These are phyloP conservation scores for Luscinia luscinia DNA, from an alignment of 2,797 vertebrate species.

Conservation along the genomic window DNA sequence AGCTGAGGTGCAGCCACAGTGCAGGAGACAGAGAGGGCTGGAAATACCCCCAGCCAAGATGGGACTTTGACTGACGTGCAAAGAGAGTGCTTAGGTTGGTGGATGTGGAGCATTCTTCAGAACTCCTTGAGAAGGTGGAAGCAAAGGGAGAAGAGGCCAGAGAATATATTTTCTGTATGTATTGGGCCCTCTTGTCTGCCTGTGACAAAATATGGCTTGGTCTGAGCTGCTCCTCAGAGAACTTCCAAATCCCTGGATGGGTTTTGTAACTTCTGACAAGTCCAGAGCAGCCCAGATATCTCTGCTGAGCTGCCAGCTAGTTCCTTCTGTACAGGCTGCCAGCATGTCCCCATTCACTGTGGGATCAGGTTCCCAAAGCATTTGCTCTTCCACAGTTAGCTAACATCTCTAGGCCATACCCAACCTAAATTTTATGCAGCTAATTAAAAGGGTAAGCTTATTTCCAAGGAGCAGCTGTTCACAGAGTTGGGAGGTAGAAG, in stretches of 20 bases:
- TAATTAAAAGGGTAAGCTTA: slow-evolving; percentile 6
- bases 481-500: neutral
- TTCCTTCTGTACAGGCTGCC: neutral
- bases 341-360: neutral
- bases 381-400: neutral
- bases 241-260: neutral
- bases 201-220: neutral
- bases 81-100: neutral
- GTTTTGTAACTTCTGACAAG: neutral
- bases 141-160: neutral
- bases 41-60: neutral
- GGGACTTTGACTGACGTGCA: neutral
- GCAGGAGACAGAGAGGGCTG: neutral
- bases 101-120: neutral
- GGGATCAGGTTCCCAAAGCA: neutral
- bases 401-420: neutral
- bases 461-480: slow-evolving; percentile 1
- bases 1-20: neutral
- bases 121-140: neutral
- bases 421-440: neutral
- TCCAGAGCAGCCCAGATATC: neutral
- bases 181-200: neutral
- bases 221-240: neutral
- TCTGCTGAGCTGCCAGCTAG: neutral
- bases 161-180: neutral